These are phyloP conservation scores for Lepidothrix coronata DNA, from an alignment of 2,113 vertebrate genomes.

Conservation along the genomic window DNA sequence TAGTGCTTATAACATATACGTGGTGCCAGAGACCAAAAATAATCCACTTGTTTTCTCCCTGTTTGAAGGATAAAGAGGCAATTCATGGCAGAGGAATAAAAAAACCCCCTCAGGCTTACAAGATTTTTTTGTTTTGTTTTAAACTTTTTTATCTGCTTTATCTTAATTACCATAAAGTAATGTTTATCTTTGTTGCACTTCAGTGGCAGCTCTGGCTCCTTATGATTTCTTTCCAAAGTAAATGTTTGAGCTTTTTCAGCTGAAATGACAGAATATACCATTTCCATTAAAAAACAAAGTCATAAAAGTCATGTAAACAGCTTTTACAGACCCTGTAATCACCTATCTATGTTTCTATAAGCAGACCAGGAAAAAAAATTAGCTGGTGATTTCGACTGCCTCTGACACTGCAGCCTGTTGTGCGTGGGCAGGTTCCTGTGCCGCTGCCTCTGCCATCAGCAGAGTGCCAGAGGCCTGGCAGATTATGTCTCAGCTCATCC, in stretches of 20 bases:
- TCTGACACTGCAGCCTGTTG: no score
- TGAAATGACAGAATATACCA: not conserved
- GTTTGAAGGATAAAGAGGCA: not conserved
- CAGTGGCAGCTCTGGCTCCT: constrained; percentile 22
- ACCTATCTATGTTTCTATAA: not conserved
- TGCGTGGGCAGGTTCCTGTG: not conserved
- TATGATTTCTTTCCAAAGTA: constrained; percentile 48
- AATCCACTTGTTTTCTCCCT: constrained; percentile 1
- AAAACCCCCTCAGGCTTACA: not conserved
- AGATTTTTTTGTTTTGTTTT: not conserved
- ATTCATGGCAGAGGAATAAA: constrained; percentile 24
- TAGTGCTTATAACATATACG: not conserved
- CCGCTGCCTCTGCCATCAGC: fast-evolving
- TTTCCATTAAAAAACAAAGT: constrained; percentile 1
- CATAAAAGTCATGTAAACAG: not conserved
- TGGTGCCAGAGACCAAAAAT: constrained; percentile 30
- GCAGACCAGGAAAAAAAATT: not conserved
- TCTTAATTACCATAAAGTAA: constrained; percentile 22
- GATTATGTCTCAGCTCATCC: not conserved
- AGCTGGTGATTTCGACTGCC: not conserved
- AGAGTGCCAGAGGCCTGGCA: not conserved
- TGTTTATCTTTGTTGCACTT: constrained; percentile 22
- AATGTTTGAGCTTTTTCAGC: not conserved
- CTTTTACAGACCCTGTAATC: not conserved
- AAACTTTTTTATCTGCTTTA: not conserved